Evolutionary conservation across 2,113 vertebrate species (phyloP), one percentile per base, ranked within the genome.

Genomic region (Dicrurus megarhynchus): DNA sequence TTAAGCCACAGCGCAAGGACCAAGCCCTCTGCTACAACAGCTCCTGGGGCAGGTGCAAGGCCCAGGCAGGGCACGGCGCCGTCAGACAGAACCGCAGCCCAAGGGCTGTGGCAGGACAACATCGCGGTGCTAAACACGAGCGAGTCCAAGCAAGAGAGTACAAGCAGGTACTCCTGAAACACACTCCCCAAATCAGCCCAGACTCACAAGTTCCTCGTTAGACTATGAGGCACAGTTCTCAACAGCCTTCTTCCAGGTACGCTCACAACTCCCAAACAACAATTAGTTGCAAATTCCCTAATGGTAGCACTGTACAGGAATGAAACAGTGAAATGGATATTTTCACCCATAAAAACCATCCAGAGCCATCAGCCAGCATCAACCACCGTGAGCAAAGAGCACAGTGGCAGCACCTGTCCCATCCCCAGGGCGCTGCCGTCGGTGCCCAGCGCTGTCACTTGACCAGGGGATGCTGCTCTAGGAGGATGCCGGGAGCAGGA

Each of bases 71-170:
- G 20, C 53, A 65, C 1, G 1, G 57, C 4, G 4, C 37, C 1
- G 7, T 9, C 1, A 0, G 30, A 52, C 1, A 4, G 42, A 57
- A 55, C 35, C 3, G 0, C 3, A 1, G 61, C 2, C 5, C 5
- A 0, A 59, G 13, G 37, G 63, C 73, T 57, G 7, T 6, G 3
- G 46, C 6, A 0, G 18, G 15, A 73, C 37, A 87, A 33, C 6
- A 2, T 26, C 9, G 2, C 0, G 0, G 27, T 7, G 13, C 4
- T 12, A 71, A 53, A n/a, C 33, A 53, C 4, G 0, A 39, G 49
- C 10, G 16, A 27, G 56, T 24, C 56, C 3, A 0, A 70, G 24
- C 41, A 47, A 6, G 41, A 63, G 56, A 49, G 33, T 20, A 46
- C 3, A 2, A 9, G 39, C 41, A 47, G 4, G 0, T 18, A 16